A percentile compares a stretch with the other conserved stretches of the same genome.
phyloP scores from a whole-genome alignment of 2,797 vertebrate genomes.

The Rhabdophis nuchalis region DNA sequence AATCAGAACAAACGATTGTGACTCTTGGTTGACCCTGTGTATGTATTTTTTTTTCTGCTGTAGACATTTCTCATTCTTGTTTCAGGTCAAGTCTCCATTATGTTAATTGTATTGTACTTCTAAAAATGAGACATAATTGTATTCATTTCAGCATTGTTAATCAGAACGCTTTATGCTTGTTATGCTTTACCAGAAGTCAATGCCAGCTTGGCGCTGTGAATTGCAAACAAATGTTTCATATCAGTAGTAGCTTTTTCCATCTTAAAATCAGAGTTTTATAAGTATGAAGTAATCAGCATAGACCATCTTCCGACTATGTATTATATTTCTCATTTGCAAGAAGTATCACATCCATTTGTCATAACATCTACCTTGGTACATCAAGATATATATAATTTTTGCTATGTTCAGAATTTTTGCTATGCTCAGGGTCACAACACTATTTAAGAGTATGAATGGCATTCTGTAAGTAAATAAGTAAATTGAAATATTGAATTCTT shows the following conservation, averaged over 20 bases:
- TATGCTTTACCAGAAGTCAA: not conserved
- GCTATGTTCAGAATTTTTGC: not conserved
- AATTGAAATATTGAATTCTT: not conserved
- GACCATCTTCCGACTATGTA: not conserved
- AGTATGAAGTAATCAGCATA: not conserved
- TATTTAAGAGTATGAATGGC: not conserved
- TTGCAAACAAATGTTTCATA: not conserved
- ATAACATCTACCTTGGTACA: no score
- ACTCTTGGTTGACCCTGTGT: not conserved
- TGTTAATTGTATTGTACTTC: not conserved
- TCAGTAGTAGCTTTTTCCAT: not conserved
- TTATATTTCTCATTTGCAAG: not conserved
- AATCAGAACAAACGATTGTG: not conserved
- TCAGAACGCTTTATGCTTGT: constrained; percentile 6
- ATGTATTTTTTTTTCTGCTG: not conserved
- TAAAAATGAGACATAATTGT: not conserved
- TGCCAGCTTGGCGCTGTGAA: not conserved
- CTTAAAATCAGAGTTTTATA: not conserved
- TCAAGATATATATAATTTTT: not conserved
- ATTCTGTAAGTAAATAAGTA: not conserved
- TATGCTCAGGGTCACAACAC: not conserved
- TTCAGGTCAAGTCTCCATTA: not conserved
- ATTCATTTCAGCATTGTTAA: not conserved
- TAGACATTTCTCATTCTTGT: not conserved
- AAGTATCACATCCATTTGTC: not conserved